These are phyloP conservation scores for Halcyon malimbica DNA, from an alignment of 2,113 vertebrate genomes.

Conservation along the genomic window DNA sequence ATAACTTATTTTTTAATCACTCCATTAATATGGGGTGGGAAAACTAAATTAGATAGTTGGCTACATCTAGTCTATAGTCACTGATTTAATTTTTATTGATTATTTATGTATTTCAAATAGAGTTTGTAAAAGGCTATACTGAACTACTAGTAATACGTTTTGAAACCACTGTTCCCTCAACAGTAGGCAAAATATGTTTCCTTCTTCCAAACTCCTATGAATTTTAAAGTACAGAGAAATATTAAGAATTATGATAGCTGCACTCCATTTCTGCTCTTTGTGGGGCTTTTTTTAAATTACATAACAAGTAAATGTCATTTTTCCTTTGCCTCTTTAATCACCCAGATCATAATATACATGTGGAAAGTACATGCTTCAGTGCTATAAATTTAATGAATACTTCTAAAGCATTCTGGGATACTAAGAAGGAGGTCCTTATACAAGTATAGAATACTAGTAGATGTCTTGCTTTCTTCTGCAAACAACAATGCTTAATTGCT, in stretches of 20 bases:
- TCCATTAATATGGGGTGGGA: neutral
- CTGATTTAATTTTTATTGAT: neutral
- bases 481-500: conserved; percentile 57
- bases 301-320: neutral
- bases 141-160: neutral
- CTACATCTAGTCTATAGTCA: neutral
- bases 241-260: neutral
- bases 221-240: neutral
- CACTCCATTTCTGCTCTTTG: neutral
- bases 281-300: neutral
- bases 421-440: neutral
- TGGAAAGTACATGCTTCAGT: neutral
- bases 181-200: neutral
- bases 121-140: neutral
- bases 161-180: neutral
- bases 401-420: neutral
- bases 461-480: conserved; percentile 47
- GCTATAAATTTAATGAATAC: conserved; percentile 23
- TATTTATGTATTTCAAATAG: neutral
- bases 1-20: neutral
- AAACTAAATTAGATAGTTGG: neutral
- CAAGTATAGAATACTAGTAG: conserved; percentile 14
- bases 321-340: conserved; percentile 9
- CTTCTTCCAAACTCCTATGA: neutral
- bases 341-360: neutral